phyloP scores from a whole-genome alignment of 1,140 invertebrate genomes.

The Gryon sp. region DNA sequence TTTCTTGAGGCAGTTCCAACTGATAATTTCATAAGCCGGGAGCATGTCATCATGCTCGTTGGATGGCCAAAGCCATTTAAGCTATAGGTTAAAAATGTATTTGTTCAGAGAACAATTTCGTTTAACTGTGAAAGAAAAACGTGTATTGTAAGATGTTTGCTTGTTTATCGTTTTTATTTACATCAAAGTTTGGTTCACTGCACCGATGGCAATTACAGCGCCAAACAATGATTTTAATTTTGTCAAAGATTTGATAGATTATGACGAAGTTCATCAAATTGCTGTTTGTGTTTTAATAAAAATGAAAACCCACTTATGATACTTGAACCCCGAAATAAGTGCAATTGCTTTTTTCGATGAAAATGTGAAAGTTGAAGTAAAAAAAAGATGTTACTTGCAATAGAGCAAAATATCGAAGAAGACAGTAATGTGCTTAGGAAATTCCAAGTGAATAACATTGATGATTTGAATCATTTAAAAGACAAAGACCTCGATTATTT shows the following conservation, averaged over 20 bases:
- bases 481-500: conserved; percentile 14
- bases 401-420: background rate
- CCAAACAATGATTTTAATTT: conserved; percentile 65
- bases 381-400: background rate
- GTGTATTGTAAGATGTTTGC: conserved; percentile 61
- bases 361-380: conserved; percentile 21
- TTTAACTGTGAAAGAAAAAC: conserved; percentile 61
- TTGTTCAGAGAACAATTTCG: conserved; percentile 66
- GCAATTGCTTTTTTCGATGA: conserved; percentile 50
- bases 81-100: conserved; percentile 70
- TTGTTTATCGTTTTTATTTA: conserved; percentile 66
- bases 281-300: conserved; percentile 32
- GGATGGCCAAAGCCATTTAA: conserved; percentile 73
- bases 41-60: conserved; percentile 67
- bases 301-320: conserved; percentile 54
- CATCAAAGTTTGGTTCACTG: conserved; percentile 63
- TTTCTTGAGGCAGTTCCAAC: conserved; percentile 7
- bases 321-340: conserved; percentile 30
- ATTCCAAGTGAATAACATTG: background rate
- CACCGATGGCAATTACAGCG: conserved; percentile 31
- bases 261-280: conserved; percentile 7
- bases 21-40: conserved; percentile 19
- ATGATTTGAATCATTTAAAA: background rate
- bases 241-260: conserved; percentile 46
- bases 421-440: too few species aligned